Percentiles rank a stretch among this genome's conserved stretches.
phyloP scores from a whole-genome alignment of 2,113 vertebrate genomes.

The Heliornis fulica region DNA sequence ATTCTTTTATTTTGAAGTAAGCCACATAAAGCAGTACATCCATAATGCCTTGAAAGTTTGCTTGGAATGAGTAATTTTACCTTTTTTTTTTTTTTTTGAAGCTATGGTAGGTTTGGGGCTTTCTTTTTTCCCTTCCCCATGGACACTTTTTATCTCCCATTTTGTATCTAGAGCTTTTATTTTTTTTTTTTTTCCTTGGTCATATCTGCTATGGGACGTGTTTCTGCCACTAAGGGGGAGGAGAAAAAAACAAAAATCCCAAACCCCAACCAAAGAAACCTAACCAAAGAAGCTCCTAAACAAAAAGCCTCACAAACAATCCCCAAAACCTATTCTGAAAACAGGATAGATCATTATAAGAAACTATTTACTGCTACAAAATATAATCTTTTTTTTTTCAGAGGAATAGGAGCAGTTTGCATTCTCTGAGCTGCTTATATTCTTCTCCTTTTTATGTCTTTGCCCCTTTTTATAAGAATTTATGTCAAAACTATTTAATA shows the following conservation, averaged over 20 bases:
- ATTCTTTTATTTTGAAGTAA: slow-evolving; percentile 36
- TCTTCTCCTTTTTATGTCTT: not conserved
- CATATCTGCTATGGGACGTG: not conserved
- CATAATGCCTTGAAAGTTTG: not conserved
- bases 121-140: not conserved
- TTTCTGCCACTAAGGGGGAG: not conserved
- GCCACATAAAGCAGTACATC: not conserved
- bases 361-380: not conserved
- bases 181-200: not conserved
- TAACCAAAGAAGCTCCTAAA: not conserved
- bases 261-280: not conserved
- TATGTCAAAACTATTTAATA: not conserved
- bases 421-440: not conserved
- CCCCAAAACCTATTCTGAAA: not conserved
- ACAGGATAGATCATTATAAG: not conserved
- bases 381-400: not conserved
- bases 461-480: too few species aligned
- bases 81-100: not conserved
- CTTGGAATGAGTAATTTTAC: not conserved
- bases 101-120: not conserved
- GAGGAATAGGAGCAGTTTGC: not conserved
- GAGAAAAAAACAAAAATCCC: not conserved
- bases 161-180: not conserved
- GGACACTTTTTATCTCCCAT: not conserved
- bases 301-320: not conserved